phyloP scores from a whole-genome alignment of 2,888 invertebrate species.

The Latrodectus elegans region DNA sequence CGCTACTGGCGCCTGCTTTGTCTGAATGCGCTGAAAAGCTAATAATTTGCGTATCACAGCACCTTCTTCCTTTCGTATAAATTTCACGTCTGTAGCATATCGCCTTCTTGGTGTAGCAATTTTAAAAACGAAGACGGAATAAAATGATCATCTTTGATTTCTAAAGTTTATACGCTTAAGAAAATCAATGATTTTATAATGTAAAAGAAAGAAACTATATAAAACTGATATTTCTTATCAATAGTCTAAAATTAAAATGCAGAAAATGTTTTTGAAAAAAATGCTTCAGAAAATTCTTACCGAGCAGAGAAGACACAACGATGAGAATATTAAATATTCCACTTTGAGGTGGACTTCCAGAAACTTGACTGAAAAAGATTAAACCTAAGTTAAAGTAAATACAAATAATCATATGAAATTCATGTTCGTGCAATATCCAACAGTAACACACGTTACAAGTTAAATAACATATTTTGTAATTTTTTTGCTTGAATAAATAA shows the following conservation, averaged over 20 bases:
- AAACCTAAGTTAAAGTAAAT: neutral
- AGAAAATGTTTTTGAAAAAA: too few relatives aligned
- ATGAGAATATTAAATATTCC: conserved; percentile 47
- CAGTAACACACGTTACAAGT: too few relatives aligned
- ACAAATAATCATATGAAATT: neutral
- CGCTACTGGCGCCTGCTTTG: too few relatives aligned
- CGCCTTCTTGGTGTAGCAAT: too few relatives aligned
- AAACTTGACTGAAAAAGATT: conserved; percentile 37
- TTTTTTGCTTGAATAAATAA: neutral
- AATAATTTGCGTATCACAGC: too few relatives aligned
- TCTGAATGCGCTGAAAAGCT: too few relatives aligned
- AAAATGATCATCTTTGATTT: too few relatives aligned
- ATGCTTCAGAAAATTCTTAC: conserved; percentile 19
- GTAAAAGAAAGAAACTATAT: neutral
- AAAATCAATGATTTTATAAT: neutral
- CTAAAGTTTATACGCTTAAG: too few relatives aligned
- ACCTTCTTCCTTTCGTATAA: too few relatives aligned
- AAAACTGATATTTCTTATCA: neutral
- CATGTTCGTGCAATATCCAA: too few relatives aligned
- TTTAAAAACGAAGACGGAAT: too few relatives aligned
- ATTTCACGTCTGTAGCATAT: too few relatives aligned
- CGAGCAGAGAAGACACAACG: conserved; percentile 31
- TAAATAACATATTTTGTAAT: neutral
- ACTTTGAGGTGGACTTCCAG: conserved; percentile 62
- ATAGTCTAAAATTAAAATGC: neutral